Evolutionary conservation across 1,140 invertebrate species (phyloP).

Genomic region (Thalassaphorura encarpata): DNA sequence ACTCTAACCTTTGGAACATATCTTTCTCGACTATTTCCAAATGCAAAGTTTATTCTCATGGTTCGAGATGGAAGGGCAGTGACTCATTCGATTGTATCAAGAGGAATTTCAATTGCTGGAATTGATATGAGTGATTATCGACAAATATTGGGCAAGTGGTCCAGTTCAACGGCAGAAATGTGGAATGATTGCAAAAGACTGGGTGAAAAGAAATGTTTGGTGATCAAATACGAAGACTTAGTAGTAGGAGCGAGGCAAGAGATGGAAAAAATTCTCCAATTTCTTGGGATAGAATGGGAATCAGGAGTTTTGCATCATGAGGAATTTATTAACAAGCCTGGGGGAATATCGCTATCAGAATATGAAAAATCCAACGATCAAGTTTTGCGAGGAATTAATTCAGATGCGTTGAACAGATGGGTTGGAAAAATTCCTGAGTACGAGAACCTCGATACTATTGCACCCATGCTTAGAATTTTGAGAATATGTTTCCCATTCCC

Average conservation of each 20-base stretch:
- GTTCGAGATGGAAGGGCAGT: slow-evolving; percentile 91
- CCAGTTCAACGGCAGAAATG: background rate
- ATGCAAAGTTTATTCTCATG: slow-evolving; percentile 93
- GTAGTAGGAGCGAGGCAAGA: background rate
- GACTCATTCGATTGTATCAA: slow-evolving; percentile 85
- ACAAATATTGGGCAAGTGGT: background rate
- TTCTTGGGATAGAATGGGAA: background rate
- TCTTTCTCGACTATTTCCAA: slow-evolving; percentile 51
- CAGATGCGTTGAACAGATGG: background rate
- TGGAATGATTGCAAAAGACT: background rate
- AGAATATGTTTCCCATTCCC: too few species aligned
- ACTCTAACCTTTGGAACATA: background rate
- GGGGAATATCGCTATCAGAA: background rate
- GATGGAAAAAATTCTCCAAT: background rate
- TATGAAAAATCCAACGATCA: background rate
- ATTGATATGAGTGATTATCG: background rate
- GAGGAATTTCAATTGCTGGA: background rate
- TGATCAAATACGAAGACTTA: background rate
- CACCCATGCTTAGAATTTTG: background rate
- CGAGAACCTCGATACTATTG: background rate
- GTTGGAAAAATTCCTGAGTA: too few species aligned
- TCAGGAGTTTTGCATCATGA: background rate
- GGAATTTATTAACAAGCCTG: background rate
- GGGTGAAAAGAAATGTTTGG: background rate
- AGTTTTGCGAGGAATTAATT: background rate